Evolutionary conservation across 2,113 vertebrate genomes (phyloP), one percentile per base, ranked within the genome.

Genomic region (Ovibos moschatus): DNA sequence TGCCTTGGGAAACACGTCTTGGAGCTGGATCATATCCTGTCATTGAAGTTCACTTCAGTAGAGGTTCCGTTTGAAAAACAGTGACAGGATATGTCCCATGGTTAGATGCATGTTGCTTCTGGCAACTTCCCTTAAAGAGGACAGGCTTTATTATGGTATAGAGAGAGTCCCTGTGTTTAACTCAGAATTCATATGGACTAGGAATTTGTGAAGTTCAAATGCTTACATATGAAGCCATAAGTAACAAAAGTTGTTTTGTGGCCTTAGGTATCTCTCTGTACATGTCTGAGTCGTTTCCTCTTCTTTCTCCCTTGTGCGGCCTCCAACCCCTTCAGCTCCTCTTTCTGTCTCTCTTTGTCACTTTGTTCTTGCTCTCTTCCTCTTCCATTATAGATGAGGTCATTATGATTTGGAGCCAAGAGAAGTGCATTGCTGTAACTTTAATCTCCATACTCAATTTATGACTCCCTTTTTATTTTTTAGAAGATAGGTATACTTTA

Each of bases 331-430:
- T 53, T 27, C 55, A 45, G 15, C 27, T 47, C 53, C 57, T 90
- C 40, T 21, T 21, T 57, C 30, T 13, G 33, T 28, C 27, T 67
- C 36, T 9, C 14, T 16, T 6, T 21, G 8, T 45, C 28, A 1
- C 19, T 28, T 55, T 79, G 40, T 36, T 36, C 58, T 85, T 13
- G 10, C n/a, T 58, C 17, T 92, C 57, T 58, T 19, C 5, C 51
- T 90, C 27, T 84, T 94, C 97, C 94, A 87, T 98, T 96, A 97
- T 93, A 86, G 91, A 97, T 97, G 96, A 98, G 90, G 85, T 98
- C 96, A 97, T 97, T 87, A 58, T 47, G 85, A 81, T 89, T 91
- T 96, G 55, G 33, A 97, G 97, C 96, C 97, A 98, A 97, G 74
- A 95, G 58, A 89, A 97, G 50, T 93, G 33, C 78, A 58, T 93